Percentiles rank a stretch among this genome's conserved stretches.
These are phyloP conservation scores for Spongilla lacustris DNA, from an alignment of 37 sponge, comb jelly and placozoan genomes.

Conservation along the genomic window DNA sequence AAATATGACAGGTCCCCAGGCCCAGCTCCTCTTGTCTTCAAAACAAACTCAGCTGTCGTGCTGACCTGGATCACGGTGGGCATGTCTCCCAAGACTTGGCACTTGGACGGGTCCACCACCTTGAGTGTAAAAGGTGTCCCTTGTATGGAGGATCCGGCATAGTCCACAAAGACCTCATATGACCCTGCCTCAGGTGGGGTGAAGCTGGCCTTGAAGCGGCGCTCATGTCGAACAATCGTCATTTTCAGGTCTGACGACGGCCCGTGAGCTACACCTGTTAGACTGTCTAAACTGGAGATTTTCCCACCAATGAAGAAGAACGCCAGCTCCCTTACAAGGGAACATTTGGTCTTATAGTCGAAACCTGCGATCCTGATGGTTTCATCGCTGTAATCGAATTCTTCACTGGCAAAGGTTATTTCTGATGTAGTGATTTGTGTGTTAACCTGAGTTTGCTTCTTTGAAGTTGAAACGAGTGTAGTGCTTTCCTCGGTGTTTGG, in stretches of 20 bases:
- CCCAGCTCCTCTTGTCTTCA: constrained; percentile 76
- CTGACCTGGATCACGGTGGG: constrained; percentile 59
- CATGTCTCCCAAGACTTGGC: constrained; percentile 53
- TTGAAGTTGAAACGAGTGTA: background rate
- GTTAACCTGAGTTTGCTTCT: background rate
- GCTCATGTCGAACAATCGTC: constrained; percentile 15
- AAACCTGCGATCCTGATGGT: constrained; percentile 43
- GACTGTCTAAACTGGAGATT: constrained; percentile 27
- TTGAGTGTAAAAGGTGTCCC: constrained; percentile 74
- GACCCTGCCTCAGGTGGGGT: constrained; percentile 76
- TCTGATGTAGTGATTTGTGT: background rate
- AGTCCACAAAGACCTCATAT: constrained; percentile 81
- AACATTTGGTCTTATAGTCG: constrained; percentile 32
- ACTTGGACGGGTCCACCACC: constrained; percentile 66
- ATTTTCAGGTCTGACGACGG: constrained; percentile 68
- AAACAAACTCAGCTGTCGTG: constrained; percentile 38
- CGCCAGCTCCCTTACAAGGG: constrained; percentile 57
- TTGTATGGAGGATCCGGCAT: constrained; percentile 52
- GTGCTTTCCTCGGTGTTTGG: constrained; percentile 32
- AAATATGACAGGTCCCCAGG: constrained; percentile 53
- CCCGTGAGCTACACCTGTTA: constrained; percentile 63
- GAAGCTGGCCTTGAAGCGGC: constrained; percentile 42
- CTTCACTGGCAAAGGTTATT: too few relatives aligned
- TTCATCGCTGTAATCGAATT: too few relatives aligned
- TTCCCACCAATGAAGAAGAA: constrained; percentile 55